A percentile compares a stretch with the other conserved stretches of the same genome.
phyloP scores from a whole-genome alignment of 2,113 vertebrate species.

The Euleptes europaea region DNA sequence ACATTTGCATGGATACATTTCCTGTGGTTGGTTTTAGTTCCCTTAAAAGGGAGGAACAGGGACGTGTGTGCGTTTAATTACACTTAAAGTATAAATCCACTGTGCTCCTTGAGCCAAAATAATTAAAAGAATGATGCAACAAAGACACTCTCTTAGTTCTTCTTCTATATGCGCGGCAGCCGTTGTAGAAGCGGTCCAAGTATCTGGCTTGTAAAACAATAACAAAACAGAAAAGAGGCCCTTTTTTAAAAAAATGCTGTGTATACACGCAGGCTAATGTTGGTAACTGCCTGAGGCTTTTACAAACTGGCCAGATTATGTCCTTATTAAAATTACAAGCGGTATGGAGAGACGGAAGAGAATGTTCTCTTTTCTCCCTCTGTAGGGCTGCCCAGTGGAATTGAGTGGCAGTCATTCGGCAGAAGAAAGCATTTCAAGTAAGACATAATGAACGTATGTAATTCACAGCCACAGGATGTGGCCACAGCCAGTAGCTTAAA shows the following conservation, averaged over 20 bases:
- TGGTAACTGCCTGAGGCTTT: neutral
- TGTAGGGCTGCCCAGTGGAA: neutral
- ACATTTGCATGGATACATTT: slow-evolving; percentile 61
- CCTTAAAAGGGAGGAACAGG: neutral
- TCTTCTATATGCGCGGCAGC: neutral
- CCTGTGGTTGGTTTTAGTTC: slow-evolving; percentile 44
- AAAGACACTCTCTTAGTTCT: neutral
- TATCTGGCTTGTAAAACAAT: neutral
- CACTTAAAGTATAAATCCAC: neutral
- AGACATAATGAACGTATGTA: neutral
- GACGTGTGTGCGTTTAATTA: neutral
- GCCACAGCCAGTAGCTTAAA: neutral
- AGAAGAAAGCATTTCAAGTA: neutral
- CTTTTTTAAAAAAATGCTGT: neutral
- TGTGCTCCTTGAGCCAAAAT: neutral
- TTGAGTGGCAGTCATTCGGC: too few species aligned
- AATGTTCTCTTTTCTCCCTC: too few species aligned
- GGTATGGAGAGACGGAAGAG: neutral
- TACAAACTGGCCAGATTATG: neutral
- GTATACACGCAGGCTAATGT: neutral
- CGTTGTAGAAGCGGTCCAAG: neutral
- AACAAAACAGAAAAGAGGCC: neutral
- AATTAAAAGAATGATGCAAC: neutral
- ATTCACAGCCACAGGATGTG: neutral
- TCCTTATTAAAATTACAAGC: neutral